phyloP scores from a whole-genome alignment of 2,888 invertebrate species.

The Cryptocheilus praepositus region DNA sequence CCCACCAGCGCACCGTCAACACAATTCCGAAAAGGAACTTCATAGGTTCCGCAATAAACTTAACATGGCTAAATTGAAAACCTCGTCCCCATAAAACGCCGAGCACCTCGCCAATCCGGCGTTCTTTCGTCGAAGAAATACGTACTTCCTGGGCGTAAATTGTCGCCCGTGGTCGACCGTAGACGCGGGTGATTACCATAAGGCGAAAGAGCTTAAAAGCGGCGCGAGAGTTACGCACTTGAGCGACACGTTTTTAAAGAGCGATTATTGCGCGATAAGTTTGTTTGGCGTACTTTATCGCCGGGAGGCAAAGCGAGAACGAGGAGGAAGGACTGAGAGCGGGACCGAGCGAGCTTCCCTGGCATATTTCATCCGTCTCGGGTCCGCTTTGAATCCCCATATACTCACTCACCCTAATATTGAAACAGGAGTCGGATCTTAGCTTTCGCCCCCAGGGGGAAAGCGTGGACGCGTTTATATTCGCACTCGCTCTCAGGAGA shows the following conservation, averaged over 20 bases:
- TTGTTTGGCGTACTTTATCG: slow-evolving; percentile 46
- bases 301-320: slow-evolving; percentile 15
- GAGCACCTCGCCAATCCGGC: no score
- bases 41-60: no score
- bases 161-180: not conserved
- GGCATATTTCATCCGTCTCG: slow-evolving; percentile 46
- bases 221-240: not conserved
- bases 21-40: no score
- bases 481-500: slow-evolving; percentile 63
- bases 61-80: no score
- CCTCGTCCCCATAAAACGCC: no score
- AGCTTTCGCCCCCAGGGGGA: slow-evolving; percentile 53
- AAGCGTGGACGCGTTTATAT: slow-evolving; percentile 71
- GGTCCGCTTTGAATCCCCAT: slow-evolving; percentile 17
- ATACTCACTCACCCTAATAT: slow-evolving; percentile 55
- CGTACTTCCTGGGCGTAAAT: not conserved
- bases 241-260: not conserved
- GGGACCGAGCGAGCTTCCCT: slow-evolving; percentile 19
- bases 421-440: slow-evolving; percentile 69
- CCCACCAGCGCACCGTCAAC: no score
- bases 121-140: no score
- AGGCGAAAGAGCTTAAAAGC: not conserved
- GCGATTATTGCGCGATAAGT: slow-evolving; percentile 31
- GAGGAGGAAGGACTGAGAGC: no score
- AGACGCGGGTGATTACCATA: not conserved